phyloP scores from a whole-genome alignment of 2,113 vertebrate genomes.

The Spilogale gracilis region DNA sequence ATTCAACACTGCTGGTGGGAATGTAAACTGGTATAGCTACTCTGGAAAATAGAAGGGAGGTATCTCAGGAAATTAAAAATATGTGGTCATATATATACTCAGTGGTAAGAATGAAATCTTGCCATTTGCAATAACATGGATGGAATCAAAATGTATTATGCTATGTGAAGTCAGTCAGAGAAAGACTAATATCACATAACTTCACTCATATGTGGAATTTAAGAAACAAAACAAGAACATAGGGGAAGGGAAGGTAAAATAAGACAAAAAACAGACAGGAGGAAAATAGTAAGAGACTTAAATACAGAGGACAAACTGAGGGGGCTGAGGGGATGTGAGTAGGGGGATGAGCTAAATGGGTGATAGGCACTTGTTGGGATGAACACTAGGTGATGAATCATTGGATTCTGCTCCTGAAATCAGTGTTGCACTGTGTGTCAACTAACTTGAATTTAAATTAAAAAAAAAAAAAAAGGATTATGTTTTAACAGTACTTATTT shows the following conservation, averaged over 20 bases:
- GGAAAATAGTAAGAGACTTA: background rate
- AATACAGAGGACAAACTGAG: background rate
- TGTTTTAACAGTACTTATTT: slow-evolving; percentile 5
- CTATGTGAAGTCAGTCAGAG: background rate
- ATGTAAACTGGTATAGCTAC: background rate
- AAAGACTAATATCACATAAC: background rate
- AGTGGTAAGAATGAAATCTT: background rate
- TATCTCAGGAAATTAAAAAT: background rate
- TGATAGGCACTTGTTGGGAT: background rate
- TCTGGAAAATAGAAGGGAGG: background rate
- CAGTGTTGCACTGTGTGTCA: background rate
- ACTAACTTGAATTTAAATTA: background rate
- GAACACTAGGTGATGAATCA: background rate
- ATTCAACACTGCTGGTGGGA: background rate
- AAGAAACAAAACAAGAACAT: background rate
- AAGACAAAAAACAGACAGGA: background rate
- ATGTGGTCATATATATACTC: background rate
- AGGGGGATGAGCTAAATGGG: background rate
- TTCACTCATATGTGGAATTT: background rate
- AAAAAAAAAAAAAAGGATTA: background rate
- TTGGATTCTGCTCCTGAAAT: background rate
- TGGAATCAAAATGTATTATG: background rate
- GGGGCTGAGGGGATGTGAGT: background rate
- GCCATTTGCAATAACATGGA: background rate
- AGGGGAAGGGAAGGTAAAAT: background rate